Percentiles rank a stretch among this genome's conserved stretches.
Conservation (phyloP, 1,140 invertebrate genomes). For the Scylla paramamosain region DNA sequence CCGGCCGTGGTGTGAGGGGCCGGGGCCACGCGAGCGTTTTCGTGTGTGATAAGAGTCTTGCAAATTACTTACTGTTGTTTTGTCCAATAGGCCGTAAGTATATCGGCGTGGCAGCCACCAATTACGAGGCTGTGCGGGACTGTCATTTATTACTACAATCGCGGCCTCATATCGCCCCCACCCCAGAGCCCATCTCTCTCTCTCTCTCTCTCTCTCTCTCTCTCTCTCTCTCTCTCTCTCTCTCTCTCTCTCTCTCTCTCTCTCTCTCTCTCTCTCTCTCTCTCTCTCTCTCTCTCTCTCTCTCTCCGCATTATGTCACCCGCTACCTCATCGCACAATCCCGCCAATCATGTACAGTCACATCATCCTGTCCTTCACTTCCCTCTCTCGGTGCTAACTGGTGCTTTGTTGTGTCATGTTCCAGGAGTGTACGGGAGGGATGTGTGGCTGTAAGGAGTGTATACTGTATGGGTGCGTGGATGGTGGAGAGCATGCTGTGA, state of each 20-base stretch:
- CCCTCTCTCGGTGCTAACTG: not conserved
- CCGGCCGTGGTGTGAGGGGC: not conserved
- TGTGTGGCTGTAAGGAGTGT: not conserved
- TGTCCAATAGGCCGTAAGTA: constrained; percentile 48
- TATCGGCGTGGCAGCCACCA: constrained; percentile 33
- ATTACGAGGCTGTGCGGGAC: constrained; percentile 40
- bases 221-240: constrained; percentile 12
- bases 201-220: constrained; percentile 43
- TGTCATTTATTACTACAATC: constrained; percentile 46
- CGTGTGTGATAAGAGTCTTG: constrained; percentile 25
- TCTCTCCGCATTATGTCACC: not conserved
- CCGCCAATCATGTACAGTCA: not conserved
- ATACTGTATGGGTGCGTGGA: not conserved
- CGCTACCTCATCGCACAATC: not conserved
- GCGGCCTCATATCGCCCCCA: constrained; percentile 22
- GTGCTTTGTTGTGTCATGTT: not conserved
- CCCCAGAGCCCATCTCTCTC: not conserved
- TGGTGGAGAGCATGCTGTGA: too few relatives aligned
- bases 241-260: constrained; percentile 51
- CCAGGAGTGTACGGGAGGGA: not conserved
- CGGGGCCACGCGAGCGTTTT: not conserved
- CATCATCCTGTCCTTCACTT: not conserved
- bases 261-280: constrained; percentile 63
- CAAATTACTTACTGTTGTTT: constrained; percentile 27
- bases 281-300: constrained; percentile 4